A percentile compares a stretch with the other conserved stretches of the same genome.
These are phyloP conservation scores for Zaprionus obscuricornis DNA, from an alignment of 2,888 invertebrate species.

Conservation along the genomic window DNA sequence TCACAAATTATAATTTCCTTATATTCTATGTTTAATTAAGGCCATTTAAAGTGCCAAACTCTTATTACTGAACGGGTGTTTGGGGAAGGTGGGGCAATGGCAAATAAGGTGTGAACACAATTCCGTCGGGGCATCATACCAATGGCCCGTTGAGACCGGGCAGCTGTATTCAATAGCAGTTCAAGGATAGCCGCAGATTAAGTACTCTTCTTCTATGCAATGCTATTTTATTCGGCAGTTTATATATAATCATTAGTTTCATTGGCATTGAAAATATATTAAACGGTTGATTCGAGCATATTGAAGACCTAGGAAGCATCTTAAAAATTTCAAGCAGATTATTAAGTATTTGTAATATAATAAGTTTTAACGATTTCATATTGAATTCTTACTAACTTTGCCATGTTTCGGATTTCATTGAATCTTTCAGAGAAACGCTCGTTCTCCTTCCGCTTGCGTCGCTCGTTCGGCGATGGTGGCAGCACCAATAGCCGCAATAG, in stretches of 20 bases:
- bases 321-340: no score
- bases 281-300: no score
- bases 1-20: conserved; percentile 2
- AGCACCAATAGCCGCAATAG: conserved; percentile 81
- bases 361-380: background rate
- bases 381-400: background rate
- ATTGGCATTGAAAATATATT: no score
- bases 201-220: conserved; percentile 6
- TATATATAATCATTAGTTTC: background rate
- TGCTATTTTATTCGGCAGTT: background rate
- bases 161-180: conserved; percentile 35
- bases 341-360: background rate
- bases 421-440: conserved; percentile 77
- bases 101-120: conserved; percentile 30
- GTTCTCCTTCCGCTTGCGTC: conserved; percentile 80
- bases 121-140: conserved; percentile 10
- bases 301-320: no score
- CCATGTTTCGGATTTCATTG: background rate
- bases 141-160: conserved; percentile 13
- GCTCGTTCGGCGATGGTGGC: conserved; percentile 80
- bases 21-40: conserved; percentile 40
- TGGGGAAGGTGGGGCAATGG: background rate
- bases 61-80: conserved; percentile 5
- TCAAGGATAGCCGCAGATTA: conserved; percentile 36
- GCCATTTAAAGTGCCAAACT: conserved; percentile 22